phyloP scores from a whole-genome alignment of 2,888 invertebrate species.

The Hemaris fuciformis region DNA sequence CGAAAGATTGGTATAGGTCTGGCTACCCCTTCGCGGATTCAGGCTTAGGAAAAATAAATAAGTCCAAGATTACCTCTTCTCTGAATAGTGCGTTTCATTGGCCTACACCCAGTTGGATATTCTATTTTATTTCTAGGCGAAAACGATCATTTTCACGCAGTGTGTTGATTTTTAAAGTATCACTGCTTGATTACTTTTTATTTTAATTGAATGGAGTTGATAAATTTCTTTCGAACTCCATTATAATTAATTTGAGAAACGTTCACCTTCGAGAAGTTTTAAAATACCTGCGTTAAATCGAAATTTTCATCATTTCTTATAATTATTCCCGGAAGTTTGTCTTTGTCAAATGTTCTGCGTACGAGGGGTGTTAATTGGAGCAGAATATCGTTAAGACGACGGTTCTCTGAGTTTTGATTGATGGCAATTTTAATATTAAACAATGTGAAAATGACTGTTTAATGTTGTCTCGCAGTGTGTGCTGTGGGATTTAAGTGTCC shows the following conservation, averaged over 20 bases:
- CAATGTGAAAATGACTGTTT: too few species aligned
- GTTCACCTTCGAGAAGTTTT: background rate
- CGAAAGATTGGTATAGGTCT: too few species aligned
- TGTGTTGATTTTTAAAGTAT: background rate
- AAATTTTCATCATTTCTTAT: background rate
- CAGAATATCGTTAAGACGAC: slow-evolving; percentile 44
- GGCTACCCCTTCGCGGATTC: too few species aligned
- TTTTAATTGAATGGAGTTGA: background rate
- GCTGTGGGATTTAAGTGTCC: too few species aligned
- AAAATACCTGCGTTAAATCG: background rate
- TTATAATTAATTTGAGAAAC: background rate
- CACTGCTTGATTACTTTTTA: too few species aligned
- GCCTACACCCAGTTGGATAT: too few species aligned
- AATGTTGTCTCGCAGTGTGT: too few species aligned
- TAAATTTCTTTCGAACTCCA: background rate
- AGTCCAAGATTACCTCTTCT: too few species aligned
- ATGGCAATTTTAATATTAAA: slow-evolving; percentile 32
- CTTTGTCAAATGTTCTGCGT: slow-evolving; percentile 22
- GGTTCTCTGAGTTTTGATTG: slow-evolving; percentile 43
- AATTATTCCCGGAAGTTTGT: slow-evolving; percentile 24
- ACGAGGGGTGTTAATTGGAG: slow-evolving; percentile 49
- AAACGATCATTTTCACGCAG: too few species aligned
- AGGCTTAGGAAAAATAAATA: too few species aligned
- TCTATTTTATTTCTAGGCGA: too few species aligned
- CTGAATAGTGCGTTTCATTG: too few species aligned